Base-by-base conservation (phyloP, 2,797 vertebrate genomes). In the Pipistrellus nathusii region DNA sequence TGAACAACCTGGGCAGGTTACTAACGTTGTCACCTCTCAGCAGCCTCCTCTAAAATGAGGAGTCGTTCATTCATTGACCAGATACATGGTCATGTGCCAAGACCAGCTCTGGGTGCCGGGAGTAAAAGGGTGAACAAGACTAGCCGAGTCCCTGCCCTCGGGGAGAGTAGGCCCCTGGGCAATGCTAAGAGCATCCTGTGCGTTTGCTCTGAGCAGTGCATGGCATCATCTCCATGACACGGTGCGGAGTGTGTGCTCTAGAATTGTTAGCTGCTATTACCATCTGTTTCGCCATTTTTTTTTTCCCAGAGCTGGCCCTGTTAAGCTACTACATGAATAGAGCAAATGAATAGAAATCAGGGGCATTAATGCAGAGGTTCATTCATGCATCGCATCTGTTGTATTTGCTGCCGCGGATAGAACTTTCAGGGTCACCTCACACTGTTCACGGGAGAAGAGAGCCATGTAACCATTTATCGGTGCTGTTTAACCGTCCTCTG, bases 311-410 rank as follows among this genome's bases (percentile, higher is more conserved):
- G n/a, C 68, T 55, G 25, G 71, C 81, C 69, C 89, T 38, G 12
- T 80, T 87, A 95, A 91, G 95, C 82, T 18, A 44, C 57, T 72
- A 11, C 41, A 68, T 27, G 82, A 90, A 30, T 27, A 90, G 57
- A 93, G 95, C 81, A 96, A 95, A 95, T 53, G 90, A 90, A 85
- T 88, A 83, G 78, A 94, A 96, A 94, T 82, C 93, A 76, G 71
- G 82, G 48, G 27, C 71, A 48, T 95, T 90, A 92, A 86, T 78
- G 84, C 90, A 69, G 62, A 92, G 77, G 87, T 78, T 92, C 81
- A 51, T 44, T 73, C 85, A 75, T 66, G 75, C 30, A 30, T 82
- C 7, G 0, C 83, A 95, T 95, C 90, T 97, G 94, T 96, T 96
- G 85, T 82, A 93, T 94, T 96, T 95, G 88, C 95, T 89, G 6